Conservation (phyloP, 92 coral and sea anemone genomes). For the Actinernus sp. region DNA sequence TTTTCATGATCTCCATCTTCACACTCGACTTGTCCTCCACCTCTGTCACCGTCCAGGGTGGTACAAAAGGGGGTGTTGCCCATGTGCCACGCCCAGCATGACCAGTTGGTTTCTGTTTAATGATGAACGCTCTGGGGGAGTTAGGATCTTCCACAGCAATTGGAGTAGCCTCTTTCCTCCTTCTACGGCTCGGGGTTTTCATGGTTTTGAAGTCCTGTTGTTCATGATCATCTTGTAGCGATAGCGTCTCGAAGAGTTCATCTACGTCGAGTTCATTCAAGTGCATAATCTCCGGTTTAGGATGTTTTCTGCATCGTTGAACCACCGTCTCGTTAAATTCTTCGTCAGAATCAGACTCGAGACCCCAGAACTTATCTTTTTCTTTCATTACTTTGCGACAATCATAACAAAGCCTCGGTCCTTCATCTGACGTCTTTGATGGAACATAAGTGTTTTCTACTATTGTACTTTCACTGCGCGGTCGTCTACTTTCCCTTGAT, state of each 20-base stretch:
- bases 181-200: neutral
- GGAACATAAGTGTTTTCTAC: too few relatives aligned
- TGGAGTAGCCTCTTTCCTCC: neutral
- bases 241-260: constrained; percentile 14
- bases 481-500: too few relatives aligned
- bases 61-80: constrained; percentile 53
- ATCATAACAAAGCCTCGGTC: constrained; percentile 17
- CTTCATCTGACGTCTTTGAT: too few relatives aligned
- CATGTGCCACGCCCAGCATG: constrained; percentile 68
- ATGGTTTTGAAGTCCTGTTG: too few relatives aligned
- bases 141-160: constrained; percentile 1
- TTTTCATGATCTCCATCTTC: neutral
- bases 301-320: neutral
- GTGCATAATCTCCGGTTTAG: neutral
- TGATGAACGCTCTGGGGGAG: constrained; percentile 5
- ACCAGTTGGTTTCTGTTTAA: constrained; percentile 10
- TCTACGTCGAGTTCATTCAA: constrained; percentile 6
- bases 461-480: too few relatives aligned
- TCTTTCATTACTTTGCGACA: constrained; percentile 26
- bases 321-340: constrained; percentile 4
- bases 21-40: neutral
- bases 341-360: constrained; percentile 55
- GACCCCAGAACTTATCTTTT: constrained; percentile 71
- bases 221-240: neutral
- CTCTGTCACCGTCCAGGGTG: constrained; percentile 25